Conservation (phyloP, 2,113 vertebrate genomes). For the Chrysemys picta region DNA sequence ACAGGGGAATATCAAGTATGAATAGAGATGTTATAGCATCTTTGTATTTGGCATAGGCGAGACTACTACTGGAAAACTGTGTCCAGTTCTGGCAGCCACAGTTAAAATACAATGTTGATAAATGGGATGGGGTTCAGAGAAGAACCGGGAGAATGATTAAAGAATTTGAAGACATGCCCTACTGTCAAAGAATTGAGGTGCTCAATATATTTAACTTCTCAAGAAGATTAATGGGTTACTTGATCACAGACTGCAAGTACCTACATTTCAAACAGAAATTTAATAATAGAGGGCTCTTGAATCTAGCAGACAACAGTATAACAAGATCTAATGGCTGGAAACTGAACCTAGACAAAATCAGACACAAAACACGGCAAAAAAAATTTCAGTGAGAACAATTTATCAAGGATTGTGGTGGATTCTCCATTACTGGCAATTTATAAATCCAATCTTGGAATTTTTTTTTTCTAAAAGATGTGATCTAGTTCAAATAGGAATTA, state of each 20-base stretch:
- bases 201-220: background rate
- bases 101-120: background rate
- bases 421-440: background rate
- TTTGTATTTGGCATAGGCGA: background rate
- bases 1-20: no score
- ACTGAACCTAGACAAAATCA: background rate
- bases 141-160: background rate
- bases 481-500: background rate
- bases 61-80: background rate
- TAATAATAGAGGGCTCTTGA: background rate
- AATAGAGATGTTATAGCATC: background rate
- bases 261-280: background rate
- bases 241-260: background rate
- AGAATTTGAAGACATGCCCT: background rate
- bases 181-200: background rate
- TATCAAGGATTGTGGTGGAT: background rate
- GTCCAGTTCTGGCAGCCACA: background rate
- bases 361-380: background rate
- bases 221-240: background rate
- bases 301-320: background rate
- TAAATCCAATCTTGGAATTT: background rate
- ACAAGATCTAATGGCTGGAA: background rate
- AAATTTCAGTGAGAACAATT: background rate
- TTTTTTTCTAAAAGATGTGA: background rate
- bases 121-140: background rate